Base-by-base conservation (phyloP, 2,888 invertebrate species). In the Carabus problematicus region DNA sequence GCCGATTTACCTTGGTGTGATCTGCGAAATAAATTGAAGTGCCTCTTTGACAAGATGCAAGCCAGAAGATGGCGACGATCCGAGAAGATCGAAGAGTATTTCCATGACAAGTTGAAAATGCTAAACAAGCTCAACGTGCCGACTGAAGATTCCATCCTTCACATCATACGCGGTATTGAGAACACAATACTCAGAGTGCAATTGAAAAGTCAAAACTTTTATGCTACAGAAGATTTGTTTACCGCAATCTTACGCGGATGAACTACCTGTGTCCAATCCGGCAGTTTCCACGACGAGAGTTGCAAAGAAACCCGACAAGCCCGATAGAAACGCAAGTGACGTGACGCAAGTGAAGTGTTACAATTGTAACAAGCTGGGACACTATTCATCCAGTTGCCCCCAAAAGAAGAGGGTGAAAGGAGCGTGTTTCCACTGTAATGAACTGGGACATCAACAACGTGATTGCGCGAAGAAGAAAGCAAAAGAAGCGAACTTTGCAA, bases 61-160 rank as follows among this genome's bases (percentile, higher is more conserved):
- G 11, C n/a, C 9, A 1, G 41, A 61, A 61, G 47, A n/a, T 61
- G 62, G 62, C 18, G 4, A 18, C 16, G 43, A 1, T n/a, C 18
- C 3, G 62, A 61, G 47, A 18, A 18, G 19, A 42, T 61, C 19
- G 62, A 61, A 47, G 47, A 61, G 8, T 61, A 61, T 14, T 47
- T 61, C 11, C 14, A 45, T 1, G 19, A 45, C 4, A 61, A 61
- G 19, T 8, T 41, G 2, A 14, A 47, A 1, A 47, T 61, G 62
- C 11, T 49, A 18, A 42, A 61, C 19, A 2, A n/a, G 0, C n/a
- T 49, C 0, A 45, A 42, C 7, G 39, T 61, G 0, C 4, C 62
- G 0, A 19, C 2, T 11, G 47, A 61, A 18, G 62, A 61, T 1
- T 29, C 16, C 1, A 47, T 61, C 0, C 49, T 47, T 3, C 62